phyloP scores from a whole-genome alignment of 1,140 invertebrate species.

The Propsilocerus akamusi region DNA sequence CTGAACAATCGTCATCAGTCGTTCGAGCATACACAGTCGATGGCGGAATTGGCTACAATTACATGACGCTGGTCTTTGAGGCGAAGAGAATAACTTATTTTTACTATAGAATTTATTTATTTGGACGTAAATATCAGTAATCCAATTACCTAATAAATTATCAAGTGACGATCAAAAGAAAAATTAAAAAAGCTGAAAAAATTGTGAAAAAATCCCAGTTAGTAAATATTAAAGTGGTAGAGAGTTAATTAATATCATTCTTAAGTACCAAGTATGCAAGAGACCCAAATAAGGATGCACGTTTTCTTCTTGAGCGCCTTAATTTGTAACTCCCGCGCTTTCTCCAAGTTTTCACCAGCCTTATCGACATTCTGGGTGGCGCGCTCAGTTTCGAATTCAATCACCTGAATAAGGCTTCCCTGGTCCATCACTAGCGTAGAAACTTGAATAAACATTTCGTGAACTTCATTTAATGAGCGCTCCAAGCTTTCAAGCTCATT shows the following conservation, averaged over 20 bases:
- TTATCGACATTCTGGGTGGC: not conserved
- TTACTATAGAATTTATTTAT: not conserved
- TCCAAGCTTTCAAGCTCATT: not conserved
- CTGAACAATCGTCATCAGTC: not conserved
- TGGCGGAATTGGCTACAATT: not conserved
- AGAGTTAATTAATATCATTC: no score
- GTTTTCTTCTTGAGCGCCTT: not conserved
- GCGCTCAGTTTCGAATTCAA: not conserved
- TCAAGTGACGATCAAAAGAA: no score
- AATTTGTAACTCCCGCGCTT: not conserved
- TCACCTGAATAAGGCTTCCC: not conserved
- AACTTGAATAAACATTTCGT: not conserved
- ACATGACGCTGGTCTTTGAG: not conserved
- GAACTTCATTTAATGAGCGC: not conserved
- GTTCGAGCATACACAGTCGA: not conserved
- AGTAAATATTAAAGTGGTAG: no score
- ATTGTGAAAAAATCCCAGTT: no score
- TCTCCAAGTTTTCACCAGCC: not conserved
- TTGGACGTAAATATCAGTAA: not conserved
- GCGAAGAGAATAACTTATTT: not conserved
- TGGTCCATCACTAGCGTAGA: not conserved
- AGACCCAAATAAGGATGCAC: not conserved
- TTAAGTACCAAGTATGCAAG: no score
- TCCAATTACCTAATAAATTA: no score
- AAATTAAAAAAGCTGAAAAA: no score